Evolutionary conservation across 1,140 invertebrate genomes (phyloP).

Genomic region (Rhopalosiphum padi): DNA sequence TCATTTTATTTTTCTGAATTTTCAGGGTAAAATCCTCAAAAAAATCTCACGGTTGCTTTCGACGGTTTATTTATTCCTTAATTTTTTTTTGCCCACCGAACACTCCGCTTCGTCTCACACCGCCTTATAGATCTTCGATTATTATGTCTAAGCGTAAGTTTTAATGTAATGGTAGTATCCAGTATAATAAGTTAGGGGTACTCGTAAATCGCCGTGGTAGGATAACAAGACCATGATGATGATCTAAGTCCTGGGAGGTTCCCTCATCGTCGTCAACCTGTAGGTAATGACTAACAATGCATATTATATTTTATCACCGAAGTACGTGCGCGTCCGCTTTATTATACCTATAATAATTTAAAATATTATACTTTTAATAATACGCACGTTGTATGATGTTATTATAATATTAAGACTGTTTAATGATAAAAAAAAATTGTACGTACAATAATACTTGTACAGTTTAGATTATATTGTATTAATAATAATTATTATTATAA

Average conservation of each 20-base stretch:
- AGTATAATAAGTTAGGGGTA: background rate
- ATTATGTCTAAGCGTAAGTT: background rate
- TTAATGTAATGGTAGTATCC: background rate
- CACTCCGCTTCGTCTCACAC: background rate
- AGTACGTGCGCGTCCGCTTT: background rate
- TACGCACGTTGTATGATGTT: background rate
- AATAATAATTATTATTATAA: background rate
- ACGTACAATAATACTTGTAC: background rate
- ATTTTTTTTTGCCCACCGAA: background rate
- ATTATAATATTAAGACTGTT: constrained; percentile 16
- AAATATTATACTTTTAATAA: background rate
- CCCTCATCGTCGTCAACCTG: background rate
- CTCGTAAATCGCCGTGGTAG: background rate
- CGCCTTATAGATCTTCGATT: background rate
- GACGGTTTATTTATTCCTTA: background rate
- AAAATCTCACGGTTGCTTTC: background rate
- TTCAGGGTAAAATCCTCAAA: constrained; percentile 17
- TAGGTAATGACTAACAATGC: too few species aligned
- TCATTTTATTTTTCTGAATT: background rate
- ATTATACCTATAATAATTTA: background rate
- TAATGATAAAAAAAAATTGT: background rate
- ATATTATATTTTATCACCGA: background rate
- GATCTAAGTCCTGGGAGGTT: background rate
- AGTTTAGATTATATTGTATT: background rate
- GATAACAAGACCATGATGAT: background rate